These are phyloP conservation scores for Dissostichus mawsoni DNA, from an alignment of 2,113 vertebrate species.

Conservation along the genomic window DNA sequence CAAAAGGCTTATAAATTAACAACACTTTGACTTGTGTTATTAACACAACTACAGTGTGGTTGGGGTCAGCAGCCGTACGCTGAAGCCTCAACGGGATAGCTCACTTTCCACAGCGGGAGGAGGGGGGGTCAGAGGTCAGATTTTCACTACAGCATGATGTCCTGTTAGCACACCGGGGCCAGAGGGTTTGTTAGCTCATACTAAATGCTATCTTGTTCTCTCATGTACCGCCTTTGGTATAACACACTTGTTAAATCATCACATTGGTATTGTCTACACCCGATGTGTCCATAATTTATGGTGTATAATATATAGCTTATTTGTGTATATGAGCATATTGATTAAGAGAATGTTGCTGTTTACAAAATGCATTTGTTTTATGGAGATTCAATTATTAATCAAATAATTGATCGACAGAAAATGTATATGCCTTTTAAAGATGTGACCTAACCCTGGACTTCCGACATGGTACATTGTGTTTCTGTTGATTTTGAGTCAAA, in stretches of 20 bases:
- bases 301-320: background rate
- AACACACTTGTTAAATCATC: background rate
- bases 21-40: too few relatives aligned
- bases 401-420: too few relatives aligned
- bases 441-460: background rate
- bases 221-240: background rate
- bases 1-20: too few relatives aligned
- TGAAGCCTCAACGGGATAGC: constrained; percentile 53
- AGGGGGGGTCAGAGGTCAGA: constrained; percentile 38
- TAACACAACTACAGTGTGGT: constrained; percentile 18
- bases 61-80: constrained; percentile 40
- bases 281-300: background rate
- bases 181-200: constrained; percentile 16
- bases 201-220: background rate
- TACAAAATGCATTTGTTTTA: too few relatives aligned
- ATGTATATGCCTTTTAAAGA: too few relatives aligned
- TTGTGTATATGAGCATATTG: too few relatives aligned
- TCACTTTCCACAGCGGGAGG: constrained; percentile 45
- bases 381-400: too few relatives aligned
- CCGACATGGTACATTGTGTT: background rate
- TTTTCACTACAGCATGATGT: constrained; percentile 55
- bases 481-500: background rate
- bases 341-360: too few relatives aligned
- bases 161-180: constrained; percentile 42
- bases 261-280: background rate